Evolutionary conservation across 2,113 vertebrate genomes (phyloP).

Genomic region (Machaerirhynchus nigripectus): DNA sequence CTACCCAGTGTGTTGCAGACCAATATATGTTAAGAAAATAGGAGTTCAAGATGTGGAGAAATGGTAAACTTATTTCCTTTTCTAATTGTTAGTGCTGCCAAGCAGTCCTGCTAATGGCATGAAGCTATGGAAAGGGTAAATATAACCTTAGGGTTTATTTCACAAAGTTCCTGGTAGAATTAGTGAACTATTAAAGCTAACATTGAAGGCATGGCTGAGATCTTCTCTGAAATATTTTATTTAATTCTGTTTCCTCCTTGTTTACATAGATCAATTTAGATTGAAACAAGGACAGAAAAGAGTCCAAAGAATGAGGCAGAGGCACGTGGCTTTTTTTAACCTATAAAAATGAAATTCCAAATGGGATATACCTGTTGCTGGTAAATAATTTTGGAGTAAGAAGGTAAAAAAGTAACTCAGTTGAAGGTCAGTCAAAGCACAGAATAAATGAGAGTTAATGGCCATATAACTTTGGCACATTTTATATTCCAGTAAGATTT

Average conservation of each 20-base stretch:
- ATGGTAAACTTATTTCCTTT: background rate
- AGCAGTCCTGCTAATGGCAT: background rate
- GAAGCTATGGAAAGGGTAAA: background rate
- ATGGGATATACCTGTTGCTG: background rate
- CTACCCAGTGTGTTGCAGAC: background rate
- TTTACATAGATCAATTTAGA: background rate
- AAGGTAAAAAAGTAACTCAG: background rate
- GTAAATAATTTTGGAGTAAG: background rate
- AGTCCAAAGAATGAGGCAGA: background rate
- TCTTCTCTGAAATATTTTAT: background rate
- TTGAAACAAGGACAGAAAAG: background rate
- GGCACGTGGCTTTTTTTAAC: background rate
- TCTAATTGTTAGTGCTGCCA: background rate
- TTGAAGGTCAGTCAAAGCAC: background rate
- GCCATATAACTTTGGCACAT: background rate
- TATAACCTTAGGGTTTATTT: background rate
- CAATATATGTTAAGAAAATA: background rate
- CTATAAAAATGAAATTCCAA: background rate
- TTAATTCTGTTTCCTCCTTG: background rate
- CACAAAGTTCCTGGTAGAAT: background rate
- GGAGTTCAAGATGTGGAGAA: background rate
- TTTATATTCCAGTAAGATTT: background rate
- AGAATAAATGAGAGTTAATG: background rate
- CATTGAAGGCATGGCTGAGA: background rate
- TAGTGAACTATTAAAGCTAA: background rate